phyloP scores from a whole-genome alignment of 2,797 vertebrate genomes.

The Leptodactylus fallax region DNA sequence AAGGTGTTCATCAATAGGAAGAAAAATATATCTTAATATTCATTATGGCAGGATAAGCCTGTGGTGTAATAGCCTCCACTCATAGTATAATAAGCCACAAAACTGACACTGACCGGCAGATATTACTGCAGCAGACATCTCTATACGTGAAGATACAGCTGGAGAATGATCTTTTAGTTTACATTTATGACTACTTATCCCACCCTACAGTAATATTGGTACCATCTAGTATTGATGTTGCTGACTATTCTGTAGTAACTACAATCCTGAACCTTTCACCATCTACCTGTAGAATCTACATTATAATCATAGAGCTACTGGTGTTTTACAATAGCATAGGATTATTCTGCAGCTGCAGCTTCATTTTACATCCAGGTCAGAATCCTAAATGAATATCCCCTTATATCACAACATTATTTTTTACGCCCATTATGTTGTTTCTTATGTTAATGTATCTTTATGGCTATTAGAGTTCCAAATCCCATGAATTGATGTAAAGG shows the following conservation, averaged over 20 bases:
- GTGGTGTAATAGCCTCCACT: conserved; percentile 9
- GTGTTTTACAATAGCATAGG: background rate
- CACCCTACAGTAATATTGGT: background rate
- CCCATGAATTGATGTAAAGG: background rate
- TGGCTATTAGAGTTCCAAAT: background rate
- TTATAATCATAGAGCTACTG: background rate
- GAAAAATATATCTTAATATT: conserved; percentile 82
- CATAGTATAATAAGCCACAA: background rate
- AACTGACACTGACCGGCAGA: background rate
- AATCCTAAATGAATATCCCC: background rate
- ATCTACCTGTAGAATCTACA: background rate
- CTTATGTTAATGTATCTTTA: background rate
- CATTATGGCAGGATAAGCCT: background rate
- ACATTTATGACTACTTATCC: background rate
- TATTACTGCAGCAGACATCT: conserved; percentile 26
- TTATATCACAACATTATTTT: background rate
- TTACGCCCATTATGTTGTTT: background rate
- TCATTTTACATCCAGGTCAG: background rate
- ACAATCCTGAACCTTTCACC: background rate
- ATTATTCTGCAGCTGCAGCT: background rate
- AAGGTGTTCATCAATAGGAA: conserved; percentile 99
- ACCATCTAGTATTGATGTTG: no score
- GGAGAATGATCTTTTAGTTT: background rate
- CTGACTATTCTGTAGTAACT: background rate
- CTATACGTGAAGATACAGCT: background rate